These are phyloP conservation scores for Saimiri boliviensis DNA, from an alignment of 2,113 vertebrate species.

Conservation along the genomic window DNA sequence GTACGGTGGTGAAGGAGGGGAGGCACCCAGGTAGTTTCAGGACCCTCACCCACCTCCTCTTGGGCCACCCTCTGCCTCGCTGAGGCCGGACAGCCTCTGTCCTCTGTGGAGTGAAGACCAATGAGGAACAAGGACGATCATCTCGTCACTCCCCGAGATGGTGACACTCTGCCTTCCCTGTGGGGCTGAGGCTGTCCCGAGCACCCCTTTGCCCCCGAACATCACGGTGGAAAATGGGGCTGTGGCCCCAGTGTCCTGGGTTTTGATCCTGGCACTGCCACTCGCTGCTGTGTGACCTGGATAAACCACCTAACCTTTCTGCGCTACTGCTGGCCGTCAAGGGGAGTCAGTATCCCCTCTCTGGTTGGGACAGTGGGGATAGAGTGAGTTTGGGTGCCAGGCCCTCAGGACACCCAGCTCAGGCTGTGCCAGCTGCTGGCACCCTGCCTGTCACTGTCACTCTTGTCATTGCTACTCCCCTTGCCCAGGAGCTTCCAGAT, in stretches of 20 bases:
- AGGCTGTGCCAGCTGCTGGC: not conserved
- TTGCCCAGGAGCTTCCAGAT: not conserved
- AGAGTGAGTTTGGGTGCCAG: not conserved
- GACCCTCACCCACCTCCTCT: not conserved
- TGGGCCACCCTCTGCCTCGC: not conserved
- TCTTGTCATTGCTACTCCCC: rapidly evolving
- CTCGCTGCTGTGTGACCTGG: not conserved
- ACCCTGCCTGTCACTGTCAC: not conserved
- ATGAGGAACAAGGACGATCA: not conserved
- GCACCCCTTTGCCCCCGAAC: not conserved
- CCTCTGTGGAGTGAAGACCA: not conserved
- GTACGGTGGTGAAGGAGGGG: not conserved
- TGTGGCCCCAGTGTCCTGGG: not conserved
- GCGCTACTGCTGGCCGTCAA: not conserved
- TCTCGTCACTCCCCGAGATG: not conserved
- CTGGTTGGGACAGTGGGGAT: not conserved
- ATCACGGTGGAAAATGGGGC: not conserved
- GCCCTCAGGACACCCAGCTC: not conserved
- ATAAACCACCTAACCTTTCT: not conserved
- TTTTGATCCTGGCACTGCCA: not conserved
- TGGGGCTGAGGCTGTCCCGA: not conserved
- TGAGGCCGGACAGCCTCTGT: not conserved
- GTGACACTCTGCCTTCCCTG: not conserved
- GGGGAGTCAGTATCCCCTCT: not conserved
- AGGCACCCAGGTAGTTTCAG: not conserved